These are phyloP conservation scores for Penaeus vannamei DNA, from an alignment of 1,140 invertebrate genomes.

Conservation along the genomic window DNA sequence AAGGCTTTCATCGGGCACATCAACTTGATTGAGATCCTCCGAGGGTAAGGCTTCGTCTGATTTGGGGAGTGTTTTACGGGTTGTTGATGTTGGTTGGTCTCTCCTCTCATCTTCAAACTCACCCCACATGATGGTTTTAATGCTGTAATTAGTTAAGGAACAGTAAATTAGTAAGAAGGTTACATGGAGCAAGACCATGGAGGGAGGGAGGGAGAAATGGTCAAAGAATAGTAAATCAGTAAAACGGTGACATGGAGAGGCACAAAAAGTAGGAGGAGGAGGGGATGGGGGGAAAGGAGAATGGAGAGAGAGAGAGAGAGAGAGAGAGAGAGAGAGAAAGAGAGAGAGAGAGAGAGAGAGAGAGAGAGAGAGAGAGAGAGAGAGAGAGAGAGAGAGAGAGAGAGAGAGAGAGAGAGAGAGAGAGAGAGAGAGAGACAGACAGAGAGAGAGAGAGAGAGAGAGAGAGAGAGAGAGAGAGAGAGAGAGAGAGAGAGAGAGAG, in stretches of 20 bases:
- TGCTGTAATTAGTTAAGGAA: not conserved
- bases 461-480: too few relatives aligned
- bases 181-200: not conserved
- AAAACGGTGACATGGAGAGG: too few relatives aligned
- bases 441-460: too few relatives aligned
- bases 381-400: too few relatives aligned
- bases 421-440: too few relatives aligned
- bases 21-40: not conserved
- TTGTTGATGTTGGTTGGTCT: not conserved
- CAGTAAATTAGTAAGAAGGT: not conserved
- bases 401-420: too few relatives aligned
- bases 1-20: not conserved
- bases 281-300: not conserved
- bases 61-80: not conserved
- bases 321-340: not conserved
- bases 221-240: too few relatives aligned
- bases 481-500: too few relatives aligned
- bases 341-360: too few relatives aligned
- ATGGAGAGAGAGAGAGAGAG: not conserved
- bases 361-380: not conserved
- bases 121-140: conserved; percentile 34
- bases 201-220: too few relatives aligned
- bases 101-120: conserved; percentile 43
- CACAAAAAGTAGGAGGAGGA: too few relatives aligned
- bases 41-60: not conserved